A percentile compares a stretch with the other conserved stretches of the same genome.
Conservation (phyloP, 2,113 vertebrate genomes). For the Jaculus jaculus region DNA sequence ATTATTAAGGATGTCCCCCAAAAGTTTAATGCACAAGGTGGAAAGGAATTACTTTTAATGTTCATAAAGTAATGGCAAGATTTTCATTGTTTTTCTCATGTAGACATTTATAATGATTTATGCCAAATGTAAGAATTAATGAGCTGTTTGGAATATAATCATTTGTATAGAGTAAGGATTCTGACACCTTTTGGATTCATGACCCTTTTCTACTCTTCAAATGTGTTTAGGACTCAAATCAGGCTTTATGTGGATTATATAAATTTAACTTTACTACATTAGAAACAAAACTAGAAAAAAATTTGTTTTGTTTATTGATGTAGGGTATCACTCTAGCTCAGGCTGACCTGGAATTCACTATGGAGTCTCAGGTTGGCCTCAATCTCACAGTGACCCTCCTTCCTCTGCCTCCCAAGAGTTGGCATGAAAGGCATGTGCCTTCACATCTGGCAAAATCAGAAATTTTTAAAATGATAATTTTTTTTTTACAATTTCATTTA, state of each 20-base stretch:
- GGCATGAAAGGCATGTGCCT: too few species aligned
- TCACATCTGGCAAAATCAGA: neutral
- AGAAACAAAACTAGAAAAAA: neutral
- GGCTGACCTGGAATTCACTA: too few species aligned
- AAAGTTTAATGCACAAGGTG: constrained; percentile 72
- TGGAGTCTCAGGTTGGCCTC: too few species aligned
- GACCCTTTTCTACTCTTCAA: neutral
- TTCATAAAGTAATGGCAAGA: constrained; percentile 66
- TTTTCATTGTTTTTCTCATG: constrained; percentile 65
- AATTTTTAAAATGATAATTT: neutral
- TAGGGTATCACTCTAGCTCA: too few species aligned
- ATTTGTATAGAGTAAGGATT: neutral
- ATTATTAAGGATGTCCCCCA: constrained; percentile 62
- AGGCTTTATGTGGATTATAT: neutral
- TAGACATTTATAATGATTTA: constrained; percentile 34
- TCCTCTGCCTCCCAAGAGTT: too few species aligned
- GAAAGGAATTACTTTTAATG: constrained; percentile 74
- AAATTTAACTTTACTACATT: neutral
- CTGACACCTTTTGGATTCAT: neutral
- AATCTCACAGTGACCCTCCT: too few species aligned
- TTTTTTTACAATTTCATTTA: neutral
- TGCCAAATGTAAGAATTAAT: constrained; percentile 55
- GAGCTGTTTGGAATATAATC: neutral
- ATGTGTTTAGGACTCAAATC: neutral
- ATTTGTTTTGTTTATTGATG: too few species aligned